Evolutionary conservation across 2,113 vertebrate genomes (phyloP).

Genomic region (Pachypanchax playfairii): DNA sequence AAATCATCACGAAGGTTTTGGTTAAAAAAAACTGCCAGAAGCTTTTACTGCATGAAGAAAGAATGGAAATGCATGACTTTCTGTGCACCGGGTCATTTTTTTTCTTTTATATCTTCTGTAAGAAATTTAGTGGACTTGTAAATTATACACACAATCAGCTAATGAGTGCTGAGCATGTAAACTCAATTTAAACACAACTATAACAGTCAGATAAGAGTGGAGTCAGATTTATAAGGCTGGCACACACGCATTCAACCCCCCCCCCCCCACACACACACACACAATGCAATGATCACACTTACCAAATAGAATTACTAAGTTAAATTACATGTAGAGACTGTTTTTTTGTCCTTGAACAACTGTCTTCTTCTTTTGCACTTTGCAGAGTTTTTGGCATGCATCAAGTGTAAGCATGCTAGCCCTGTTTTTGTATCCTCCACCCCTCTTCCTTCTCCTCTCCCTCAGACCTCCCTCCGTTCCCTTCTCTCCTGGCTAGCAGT

Average conservation of each 20-base stretch:
- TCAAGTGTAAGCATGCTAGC: slow-evolving; percentile 85
- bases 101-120: slow-evolving; percentile 32
- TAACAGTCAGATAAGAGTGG: slow-evolving; percentile 55
- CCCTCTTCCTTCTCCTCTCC: slow-evolving; percentile 7
- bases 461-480: too few species aligned
- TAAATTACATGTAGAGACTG: slow-evolving; percentile 54
- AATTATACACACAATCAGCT: slow-evolving; percentile 71
- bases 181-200: slow-evolving; percentile 63
- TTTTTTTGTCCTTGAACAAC: slow-evolving; percentile 75
- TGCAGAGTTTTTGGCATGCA: slow-evolving; percentile 90
- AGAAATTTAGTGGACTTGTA: slow-evolving; percentile 54
- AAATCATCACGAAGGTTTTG: too few species aligned
- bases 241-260: slow-evolving; percentile 30
- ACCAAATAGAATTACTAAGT: slow-evolving; percentile 68
- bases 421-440: slow-evolving; percentile 38
- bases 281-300: slow-evolving; percentile 44
- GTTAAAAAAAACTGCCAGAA: too few species aligned
- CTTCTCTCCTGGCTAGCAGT: slow-evolving; percentile 72
- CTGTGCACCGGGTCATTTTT: slow-evolving; percentile 18
- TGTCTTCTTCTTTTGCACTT: slow-evolving; percentile 71
- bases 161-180: slow-evolving; percentile 68
- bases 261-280: slow-evolving; percentile 20
- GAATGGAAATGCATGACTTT: slow-evolving; percentile 16
- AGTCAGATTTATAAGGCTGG: slow-evolving; percentile 58
- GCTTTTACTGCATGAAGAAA: neutral